These are phyloP conservation scores for Pseudobourletiella spinata DNA, from an alignment of 1,140 invertebrate species.

Conservation along the genomic window DNA sequence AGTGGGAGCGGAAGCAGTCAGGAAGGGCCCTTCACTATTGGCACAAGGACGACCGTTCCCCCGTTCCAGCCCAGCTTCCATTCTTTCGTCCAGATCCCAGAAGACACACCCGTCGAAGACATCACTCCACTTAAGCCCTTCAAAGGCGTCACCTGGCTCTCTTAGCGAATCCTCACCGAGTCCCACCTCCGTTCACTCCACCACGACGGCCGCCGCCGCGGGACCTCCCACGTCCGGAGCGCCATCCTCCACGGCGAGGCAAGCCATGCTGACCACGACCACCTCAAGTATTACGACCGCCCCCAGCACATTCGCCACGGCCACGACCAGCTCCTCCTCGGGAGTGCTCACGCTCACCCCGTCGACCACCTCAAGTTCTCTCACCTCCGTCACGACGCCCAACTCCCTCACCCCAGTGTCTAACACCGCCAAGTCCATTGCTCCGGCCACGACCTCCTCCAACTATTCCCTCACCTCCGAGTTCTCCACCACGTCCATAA, in stretches of 20 bases:
- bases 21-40: slow-evolving; percentile 38
- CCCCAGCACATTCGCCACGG: not conserved
- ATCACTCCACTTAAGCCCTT: slow-evolving; percentile 33
- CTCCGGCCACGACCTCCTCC: slow-evolving; percentile 33
- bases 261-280: too few species aligned
- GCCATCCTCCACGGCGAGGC: not conserved
- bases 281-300: slow-evolving; percentile 5
- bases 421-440: slow-evolving; percentile 34
- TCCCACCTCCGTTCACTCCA: slow-evolving; percentile 15
- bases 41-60: slow-evolving; percentile 34
- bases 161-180: slow-evolving; percentile 36
- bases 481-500: slow-evolving; percentile 29
- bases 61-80: slow-evolving; percentile 35
- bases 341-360: slow-evolving; percentile 27
- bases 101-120: slow-evolving; percentile 16
- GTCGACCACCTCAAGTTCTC: slow-evolving; percentile 35
- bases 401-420: slow-evolving; percentile 33
- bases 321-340: slow-evolving; percentile 2
- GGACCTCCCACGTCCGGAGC: slow-evolving; percentile 22
- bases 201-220: slow-evolving; percentile 14
- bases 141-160: slow-evolving; percentile 35
- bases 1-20: slow-evolving; percentile 42
- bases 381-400: slow-evolving; percentile 35
- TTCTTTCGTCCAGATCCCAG: slow-evolving; percentile 36
- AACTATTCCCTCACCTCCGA: slow-evolving; percentile 35